These are phyloP conservation scores for Sprattus sprattus DNA, from an alignment of 2,113 vertebrate genomes.

Conservation along the genomic window DNA sequence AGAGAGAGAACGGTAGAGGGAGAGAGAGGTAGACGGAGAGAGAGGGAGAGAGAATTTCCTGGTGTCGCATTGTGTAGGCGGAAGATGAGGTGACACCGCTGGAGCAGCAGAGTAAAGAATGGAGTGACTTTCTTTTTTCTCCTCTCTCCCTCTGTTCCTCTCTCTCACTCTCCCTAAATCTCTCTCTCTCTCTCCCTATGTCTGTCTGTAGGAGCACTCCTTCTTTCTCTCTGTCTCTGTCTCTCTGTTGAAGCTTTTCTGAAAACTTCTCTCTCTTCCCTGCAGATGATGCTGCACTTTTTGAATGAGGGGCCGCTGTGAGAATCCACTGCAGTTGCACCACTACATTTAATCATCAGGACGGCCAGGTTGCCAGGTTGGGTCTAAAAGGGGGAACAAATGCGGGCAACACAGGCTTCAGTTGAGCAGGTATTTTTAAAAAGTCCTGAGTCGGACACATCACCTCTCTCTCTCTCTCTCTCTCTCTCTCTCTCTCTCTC, in stretches of 20 bases:
- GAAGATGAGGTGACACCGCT: constrained; percentile 6
- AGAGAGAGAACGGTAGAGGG: neutral
- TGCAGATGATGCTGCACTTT: constrained; percentile 32
- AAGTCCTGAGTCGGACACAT: constrained; percentile 43
- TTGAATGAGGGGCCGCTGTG: constrained; percentile 8
- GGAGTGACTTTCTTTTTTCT: neutral
- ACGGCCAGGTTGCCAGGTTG: neutral
- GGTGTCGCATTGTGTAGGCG: constrained; percentile 15
- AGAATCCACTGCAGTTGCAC: neutral
- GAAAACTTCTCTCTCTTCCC: neutral
- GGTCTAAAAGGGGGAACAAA: constrained; percentile 40
- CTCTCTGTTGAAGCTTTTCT: neutral
- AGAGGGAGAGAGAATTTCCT: neutral
- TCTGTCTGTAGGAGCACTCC: neutral
- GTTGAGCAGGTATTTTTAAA: constrained; percentile 43
- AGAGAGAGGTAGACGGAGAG: neutral
- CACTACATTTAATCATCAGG: constrained; percentile 30
- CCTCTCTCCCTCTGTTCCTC: neutral
- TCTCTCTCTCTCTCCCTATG: neutral
- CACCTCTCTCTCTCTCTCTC: neutral
- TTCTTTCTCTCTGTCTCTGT: neutral
- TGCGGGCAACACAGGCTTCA: constrained; percentile 22
- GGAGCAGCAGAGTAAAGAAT: neutral
- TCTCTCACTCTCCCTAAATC: neutral
- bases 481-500: neutral